Conservation (phyloP, 2,797 vertebrate species). For the Adelosebastes latens region DNA sequence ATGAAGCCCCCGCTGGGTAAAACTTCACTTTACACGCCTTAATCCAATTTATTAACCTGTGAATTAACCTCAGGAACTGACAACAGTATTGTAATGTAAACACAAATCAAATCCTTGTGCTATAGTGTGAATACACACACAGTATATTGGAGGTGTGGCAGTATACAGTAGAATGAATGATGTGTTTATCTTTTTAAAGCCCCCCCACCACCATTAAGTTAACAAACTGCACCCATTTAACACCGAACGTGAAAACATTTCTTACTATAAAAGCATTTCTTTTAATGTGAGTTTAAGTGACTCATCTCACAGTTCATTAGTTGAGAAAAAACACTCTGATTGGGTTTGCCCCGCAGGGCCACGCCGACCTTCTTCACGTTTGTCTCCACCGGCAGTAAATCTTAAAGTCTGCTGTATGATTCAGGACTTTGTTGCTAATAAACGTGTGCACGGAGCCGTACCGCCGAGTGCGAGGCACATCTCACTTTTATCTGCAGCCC, state of each 20-base stretch:
- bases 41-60: constrained; percentile 27
- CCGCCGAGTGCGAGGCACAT: constrained; percentile 78
- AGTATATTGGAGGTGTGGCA: background rate
- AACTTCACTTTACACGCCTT: background rate
- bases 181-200: constrained; percentile 31
- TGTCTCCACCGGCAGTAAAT: constrained; percentile 28
- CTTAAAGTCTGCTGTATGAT: constrained; percentile 15
- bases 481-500: constrained; percentile 74
- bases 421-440: constrained; percentile 45
- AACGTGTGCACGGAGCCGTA: constrained; percentile 54
- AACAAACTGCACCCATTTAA: constrained; percentile 17
- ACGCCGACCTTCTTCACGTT: constrained; percentile 4
- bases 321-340: constrained; percentile 51
- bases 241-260: constrained; percentile 28
- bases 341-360: constrained; percentile 32
- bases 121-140: background rate
- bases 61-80: background rate
- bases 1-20: background rate
- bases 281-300: constrained; percentile 50
- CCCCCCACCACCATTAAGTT: background rate
- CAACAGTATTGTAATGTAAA: background rate
- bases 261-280: background rate
- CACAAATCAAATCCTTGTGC: background rate
- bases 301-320: constrained; percentile 59
- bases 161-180: background rate